Percentiles rank a stretch among this genome's conserved stretches.
Evolutionary conservation across 2,797 vertebrate genomes (phyloP).

Genomic region (Coendou prehensilis): DNA sequence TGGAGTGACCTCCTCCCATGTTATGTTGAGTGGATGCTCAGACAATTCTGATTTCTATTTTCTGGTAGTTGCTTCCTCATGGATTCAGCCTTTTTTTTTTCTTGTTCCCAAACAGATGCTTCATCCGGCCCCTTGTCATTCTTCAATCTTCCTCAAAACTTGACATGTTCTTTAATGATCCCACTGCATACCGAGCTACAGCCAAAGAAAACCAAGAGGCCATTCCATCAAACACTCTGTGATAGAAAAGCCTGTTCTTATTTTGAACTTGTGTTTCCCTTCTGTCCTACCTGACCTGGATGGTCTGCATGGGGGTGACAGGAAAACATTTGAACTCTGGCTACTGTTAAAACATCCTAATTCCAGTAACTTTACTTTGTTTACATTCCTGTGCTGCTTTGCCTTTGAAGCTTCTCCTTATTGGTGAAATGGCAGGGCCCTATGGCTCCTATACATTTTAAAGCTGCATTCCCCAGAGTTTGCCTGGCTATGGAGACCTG

Average conservation of each 20-base stretch:
- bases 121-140: neutral
- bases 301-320: neutral
- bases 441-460: conserved; percentile 86
- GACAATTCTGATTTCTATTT: conserved; percentile 77
- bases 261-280: conserved; percentile 68
- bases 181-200: neutral
- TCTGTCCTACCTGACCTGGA: conserved; percentile 59
- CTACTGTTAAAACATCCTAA: conserved; percentile 83
- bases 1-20: conserved; percentile 59
- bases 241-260: conserved; percentile 61
- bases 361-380: conserved; percentile 81
- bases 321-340: conserved; percentile 65
- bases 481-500: conserved; percentile 87
- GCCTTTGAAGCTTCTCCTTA: conserved; percentile 82
- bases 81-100: neutral
- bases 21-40: conserved; percentile 67
- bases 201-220: conserved; percentile 62
- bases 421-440: conserved; percentile 75
- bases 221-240: neutral
- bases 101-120: conserved; percentile 56
- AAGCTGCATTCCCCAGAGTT: conserved; percentile 86
- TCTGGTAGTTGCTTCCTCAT: conserved; percentile 64
- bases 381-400: conserved; percentile 79
- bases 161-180: conserved; percentile 73
- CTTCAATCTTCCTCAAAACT: conserved; percentile 61